Base-by-base conservation (phyloP, 2,113 vertebrate genomes). In the Bothrops jararaca region DNA sequence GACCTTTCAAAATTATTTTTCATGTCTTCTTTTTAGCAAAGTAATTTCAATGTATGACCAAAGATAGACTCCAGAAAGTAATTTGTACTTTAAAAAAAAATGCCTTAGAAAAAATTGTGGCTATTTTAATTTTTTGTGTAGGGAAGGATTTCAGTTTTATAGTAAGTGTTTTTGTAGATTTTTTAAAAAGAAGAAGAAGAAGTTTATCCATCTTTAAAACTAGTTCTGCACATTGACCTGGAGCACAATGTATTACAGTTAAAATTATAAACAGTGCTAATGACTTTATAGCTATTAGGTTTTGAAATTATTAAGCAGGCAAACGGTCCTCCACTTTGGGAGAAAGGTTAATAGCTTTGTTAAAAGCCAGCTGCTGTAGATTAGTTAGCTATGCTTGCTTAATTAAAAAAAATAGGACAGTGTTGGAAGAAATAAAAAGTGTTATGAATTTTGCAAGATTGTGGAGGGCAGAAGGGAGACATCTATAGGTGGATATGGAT, bases 311-410 rank as follows among this genome's bases (percentile, higher is more conserved):
- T 91, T 86, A 91, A 58, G 18, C 29, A 86, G 12, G 18, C 57
- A 64, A 92, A 45, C n/a, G 52, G 24, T 10, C 20, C 80, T 91
- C 22, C 15, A 26, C 26, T 20, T 57, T 26, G 56, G 74, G 24
- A 57, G 53, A 39, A 91, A 91, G 29, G 69, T 52, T 60, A 86
- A 86, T 57, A 86, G 26, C 54, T 91, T 86, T 13, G 29, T 58
- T 58, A 45, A 86, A 86, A 91, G 39, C 52, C 74, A 85, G 34
- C 53, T 91, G 74, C 74, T 57, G 13, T 42, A 48, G 18, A 87
- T 87, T 87, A 91, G 42, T 60, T 64, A 60, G 85, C 48, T 52
- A 88, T 92, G 18, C 85, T 92, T 88, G 45, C 57, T 23, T 92
- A 87, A 64, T 92, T 64, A 50, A 60, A 60, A 91, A 54, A 39